Evolutionary conservation across 2,888 invertebrate genomes (phyloP).

Genomic region (Hartigia nigra): DNA sequence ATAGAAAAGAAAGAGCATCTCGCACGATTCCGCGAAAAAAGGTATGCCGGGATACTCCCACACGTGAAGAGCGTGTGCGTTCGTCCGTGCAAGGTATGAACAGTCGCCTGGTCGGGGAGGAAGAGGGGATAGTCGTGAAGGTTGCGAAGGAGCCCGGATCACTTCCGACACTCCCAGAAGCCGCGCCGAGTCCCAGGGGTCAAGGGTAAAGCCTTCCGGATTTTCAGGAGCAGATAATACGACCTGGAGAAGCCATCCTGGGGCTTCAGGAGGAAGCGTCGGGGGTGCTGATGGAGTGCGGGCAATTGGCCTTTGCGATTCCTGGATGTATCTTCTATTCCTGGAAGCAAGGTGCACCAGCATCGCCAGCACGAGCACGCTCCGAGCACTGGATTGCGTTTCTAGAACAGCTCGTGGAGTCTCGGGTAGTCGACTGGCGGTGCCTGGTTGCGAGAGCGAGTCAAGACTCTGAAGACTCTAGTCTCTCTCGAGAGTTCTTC

Average conservation of each 20-base stretch:
- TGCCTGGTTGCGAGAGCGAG: background rate
- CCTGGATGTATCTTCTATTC: conserved; percentile 28
- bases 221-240: background rate
- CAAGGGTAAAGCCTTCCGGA: background rate
- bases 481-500: background rate
- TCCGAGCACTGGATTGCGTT: conserved; percentile 37
- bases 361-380: conserved; percentile 29
- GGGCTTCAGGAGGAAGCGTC: background rate
- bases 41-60: background rate
- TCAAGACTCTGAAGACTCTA: background rate
- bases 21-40: conserved; percentile 1
- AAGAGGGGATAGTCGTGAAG: background rate
- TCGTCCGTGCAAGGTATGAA: background rate
- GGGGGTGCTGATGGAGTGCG: background rate
- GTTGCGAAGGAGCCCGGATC: background rate
- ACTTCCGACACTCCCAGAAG: background rate
- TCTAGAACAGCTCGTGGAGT: conserved; percentile 30
- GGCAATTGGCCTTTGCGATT: conserved; percentile 34
- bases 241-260: background rate
- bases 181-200: background rate
- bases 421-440: background rate
- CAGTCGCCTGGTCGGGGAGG: no score
- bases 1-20: background rate
- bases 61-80: background rate
- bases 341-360: conserved; percentile 23